Evolutionary conservation across 2,888 invertebrate genomes (phyloP), one percentile per base, ranked within the genome.

Genomic region (Galerucella pusilla): DNA sequence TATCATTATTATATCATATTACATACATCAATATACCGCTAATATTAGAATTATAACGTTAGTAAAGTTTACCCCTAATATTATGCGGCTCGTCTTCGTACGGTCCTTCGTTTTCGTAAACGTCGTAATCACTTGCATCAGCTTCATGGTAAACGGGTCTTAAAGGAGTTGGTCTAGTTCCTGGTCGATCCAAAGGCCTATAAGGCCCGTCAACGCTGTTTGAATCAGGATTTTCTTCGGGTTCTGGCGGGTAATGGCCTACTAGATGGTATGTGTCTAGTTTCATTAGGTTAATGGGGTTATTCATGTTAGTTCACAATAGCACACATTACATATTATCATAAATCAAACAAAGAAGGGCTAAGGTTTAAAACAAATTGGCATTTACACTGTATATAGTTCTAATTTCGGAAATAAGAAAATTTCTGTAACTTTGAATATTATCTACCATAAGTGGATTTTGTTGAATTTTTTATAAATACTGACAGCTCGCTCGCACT

Each of bases 181-280:
- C 52, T 2, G 85, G 83, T 72, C 83, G 78, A 73, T 83, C 78
- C 60, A 81, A 80, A 10, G 83, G 84, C 78, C 83, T 81, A 70
- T 83, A 85, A 49, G 86, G 87, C 74, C 85, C 81, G 72, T 87
- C 87, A 73, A 88, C 85, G 75, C 82, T 85, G 81, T 87, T 88
- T 63, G 84, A 80, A 57, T 86, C 87, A 61, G 85, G 84, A 77
- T 86, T 84, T 20, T 80, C 79, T 68, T 83, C 83, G 46, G 81
- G 76, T 64, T 85, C 86, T 73, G 87, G 84, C 64, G 87, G 85
- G 80, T 86, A 88, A 83, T 87, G 86, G 75, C 87, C 86, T 82
- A 87, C 87, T 84, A 87, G 85, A 83, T 88, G 87, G 82, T 87
- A 85, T 77, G 87, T 86, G 85, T 88, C 88, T 85, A 80, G 77